A percentile compares a stretch with the other conserved stretches of the same genome.
Evolutionary conservation across 2,113 vertebrate genomes (phyloP).

Genomic region (Apeltes quadracus): DNA sequence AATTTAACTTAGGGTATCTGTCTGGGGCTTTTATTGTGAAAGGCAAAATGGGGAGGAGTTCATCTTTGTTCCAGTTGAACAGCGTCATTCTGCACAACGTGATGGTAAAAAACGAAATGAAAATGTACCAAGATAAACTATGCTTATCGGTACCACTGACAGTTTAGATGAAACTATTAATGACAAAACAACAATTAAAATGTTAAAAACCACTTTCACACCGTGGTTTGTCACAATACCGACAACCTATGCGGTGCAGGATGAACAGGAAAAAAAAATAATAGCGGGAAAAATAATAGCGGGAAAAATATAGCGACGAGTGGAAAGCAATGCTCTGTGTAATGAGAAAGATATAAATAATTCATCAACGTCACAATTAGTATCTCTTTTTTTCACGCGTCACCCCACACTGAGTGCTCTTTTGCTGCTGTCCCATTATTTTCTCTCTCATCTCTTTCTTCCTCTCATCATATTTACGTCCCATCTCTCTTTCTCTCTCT

Average conservation of each 20-base stretch:
- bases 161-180: too few species aligned
- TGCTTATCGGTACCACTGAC: background rate
- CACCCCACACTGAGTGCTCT: conserved; percentile 39
- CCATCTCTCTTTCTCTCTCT: background rate
- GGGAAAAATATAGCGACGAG: conserved; percentile 37
- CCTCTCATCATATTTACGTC: conserved; percentile 12
- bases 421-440: conserved; percentile 52
- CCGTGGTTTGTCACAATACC: background rate
- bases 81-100: background rate
- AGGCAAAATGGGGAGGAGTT: background rate
- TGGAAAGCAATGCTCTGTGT: conserved; percentile 39
- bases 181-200: too few species aligned
- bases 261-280: conserved; percentile 14
- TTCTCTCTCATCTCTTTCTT: conserved; percentile 26
- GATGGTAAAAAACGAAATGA: background rate
- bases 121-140: too few species aligned
- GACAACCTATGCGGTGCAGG: background rate
- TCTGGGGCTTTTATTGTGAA: background rate
- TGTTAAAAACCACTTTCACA: background rate
- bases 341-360: conserved; percentile 64
- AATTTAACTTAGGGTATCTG: too few species aligned
- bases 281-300: conserved; percentile 30
- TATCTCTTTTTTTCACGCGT: conserved; percentile 48
- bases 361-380: conserved; percentile 61
- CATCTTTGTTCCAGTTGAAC: background rate